Percentiles rank a stretch among this genome's conserved stretches.
These are phyloP conservation scores for Eustalomyia histrio DNA, from an alignment of 2,888 invertebrate genomes.

Conservation along the genomic window DNA sequence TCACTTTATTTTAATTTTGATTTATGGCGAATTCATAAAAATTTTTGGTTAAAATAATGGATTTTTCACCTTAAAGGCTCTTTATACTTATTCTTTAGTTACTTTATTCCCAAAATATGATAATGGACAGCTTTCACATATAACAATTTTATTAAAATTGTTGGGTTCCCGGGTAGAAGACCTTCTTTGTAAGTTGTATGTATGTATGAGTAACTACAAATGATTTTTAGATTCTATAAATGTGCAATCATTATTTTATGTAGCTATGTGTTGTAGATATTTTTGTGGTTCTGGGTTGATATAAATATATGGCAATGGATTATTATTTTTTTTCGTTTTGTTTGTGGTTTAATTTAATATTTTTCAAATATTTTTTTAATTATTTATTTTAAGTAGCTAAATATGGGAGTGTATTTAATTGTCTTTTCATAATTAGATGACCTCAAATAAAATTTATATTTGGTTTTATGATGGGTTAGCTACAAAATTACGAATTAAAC, in stretches of 20 bases:
- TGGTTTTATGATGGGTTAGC: not conserved
- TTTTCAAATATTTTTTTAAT: not conserved
- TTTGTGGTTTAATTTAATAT: conserved; percentile 27
- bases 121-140: too few relatives aligned
- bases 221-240: conserved; percentile 16
- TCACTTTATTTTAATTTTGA: too few relatives aligned
- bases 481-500: too few relatives aligned
- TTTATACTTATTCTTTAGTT: too few relatives aligned
- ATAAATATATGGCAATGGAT: conserved; percentile 24
- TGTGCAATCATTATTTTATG: not conserved
- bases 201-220: not conserved
- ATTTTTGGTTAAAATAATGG: too few relatives aligned
- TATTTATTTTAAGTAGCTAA: conserved; percentile 15
- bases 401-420: conserved; percentile 60
- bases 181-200: too few relatives aligned
- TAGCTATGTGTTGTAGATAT: not conserved
- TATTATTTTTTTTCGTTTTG: not conserved
- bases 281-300: conserved; percentile 38
- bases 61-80: too few relatives aligned
- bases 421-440: conserved; percentile 53
- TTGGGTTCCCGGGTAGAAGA: too few relatives aligned
- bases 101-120: too few relatives aligned
- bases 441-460: conserved; percentile 26
- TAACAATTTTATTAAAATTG: too few relatives aligned
- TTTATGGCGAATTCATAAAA: too few relatives aligned